Conservation (phyloP, 2,888 invertebrate genomes). For the Agriopis leucophaearia region DNA sequence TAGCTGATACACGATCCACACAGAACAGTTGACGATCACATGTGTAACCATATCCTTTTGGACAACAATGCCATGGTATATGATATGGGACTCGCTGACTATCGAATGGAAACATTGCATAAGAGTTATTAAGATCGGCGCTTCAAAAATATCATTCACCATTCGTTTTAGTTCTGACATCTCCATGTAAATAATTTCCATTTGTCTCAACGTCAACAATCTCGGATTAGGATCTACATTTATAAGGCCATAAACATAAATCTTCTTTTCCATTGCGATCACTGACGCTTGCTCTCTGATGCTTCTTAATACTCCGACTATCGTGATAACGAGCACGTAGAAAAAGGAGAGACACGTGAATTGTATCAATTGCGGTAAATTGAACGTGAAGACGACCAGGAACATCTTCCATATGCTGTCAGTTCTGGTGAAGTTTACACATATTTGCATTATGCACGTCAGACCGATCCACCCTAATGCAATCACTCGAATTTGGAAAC, state of each 20-base stretch:
- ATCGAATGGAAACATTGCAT: slow-evolving; percentile 74
- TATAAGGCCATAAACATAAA: slow-evolving; percentile 44
- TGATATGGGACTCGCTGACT: slow-evolving; percentile 71
- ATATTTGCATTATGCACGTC: slow-evolving; percentile 54
- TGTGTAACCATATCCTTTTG: slow-evolving; percentile 56
- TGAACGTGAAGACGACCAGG: slow-evolving; percentile 63
- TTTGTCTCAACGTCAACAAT: slow-evolving; percentile 56
- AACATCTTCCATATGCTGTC: slow-evolving; percentile 69
- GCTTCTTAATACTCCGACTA: slow-evolving; percentile 59
- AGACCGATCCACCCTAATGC: slow-evolving; percentile 50
- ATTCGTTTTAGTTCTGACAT: slow-evolving; percentile 61
- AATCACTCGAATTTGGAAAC: slow-evolving; percentile 55
- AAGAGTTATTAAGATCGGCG: slow-evolving; percentile 63
- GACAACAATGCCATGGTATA: slow-evolving; percentile 67
- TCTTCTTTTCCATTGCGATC: slow-evolving; percentile 41
- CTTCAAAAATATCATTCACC: slow-evolving; percentile 69
- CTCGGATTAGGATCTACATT: slow-evolving; percentile 51
- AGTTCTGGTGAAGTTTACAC: slow-evolving; percentile 62
- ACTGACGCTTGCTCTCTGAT: slow-evolving; percentile 55
- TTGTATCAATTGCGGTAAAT: slow-evolving; percentile 70
- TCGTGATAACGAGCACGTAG: slow-evolving; percentile 62
- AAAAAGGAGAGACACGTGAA: slow-evolving; percentile 64
- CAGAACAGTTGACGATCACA: slow-evolving; percentile 64
- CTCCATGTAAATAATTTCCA: slow-evolving; percentile 65
- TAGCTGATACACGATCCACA: slow-evolving; percentile 74